Conservation (phyloP, 2,888 invertebrate genomes). For the Agriotes lineatus region DNA sequence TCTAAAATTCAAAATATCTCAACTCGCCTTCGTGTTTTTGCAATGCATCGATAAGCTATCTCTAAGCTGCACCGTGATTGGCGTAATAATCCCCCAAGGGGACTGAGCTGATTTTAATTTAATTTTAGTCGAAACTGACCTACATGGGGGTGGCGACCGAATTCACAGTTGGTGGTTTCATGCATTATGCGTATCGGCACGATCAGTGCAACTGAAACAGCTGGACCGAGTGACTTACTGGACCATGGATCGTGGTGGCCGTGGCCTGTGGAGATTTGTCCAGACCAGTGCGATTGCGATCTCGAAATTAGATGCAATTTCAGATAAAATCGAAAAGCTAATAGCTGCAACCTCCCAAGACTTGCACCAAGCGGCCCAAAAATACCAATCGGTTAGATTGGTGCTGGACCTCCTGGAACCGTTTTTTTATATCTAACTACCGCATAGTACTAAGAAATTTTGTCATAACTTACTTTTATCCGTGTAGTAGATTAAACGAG, state of each 20-base stretch:
- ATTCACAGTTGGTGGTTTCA: slow-evolving; percentile 10
- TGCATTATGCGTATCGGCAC: slow-evolving; percentile 23
- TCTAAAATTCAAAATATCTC: too few relatives aligned
- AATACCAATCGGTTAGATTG: too few relatives aligned
- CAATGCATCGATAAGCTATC: too few relatives aligned
- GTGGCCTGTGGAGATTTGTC: slow-evolving; percentile 26
- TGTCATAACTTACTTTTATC: too few relatives aligned
- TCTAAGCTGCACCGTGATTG: too few relatives aligned
- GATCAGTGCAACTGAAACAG: slow-evolving; percentile 30
- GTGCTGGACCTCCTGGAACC: too few relatives aligned
- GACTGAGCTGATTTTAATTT: background rate
- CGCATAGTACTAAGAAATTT: too few relatives aligned
- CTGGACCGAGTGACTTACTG: slow-evolving; percentile 37
- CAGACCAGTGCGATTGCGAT: slow-evolving; percentile 14
- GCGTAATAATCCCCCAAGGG: background rate
- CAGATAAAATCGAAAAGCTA: slow-evolving; percentile 27
- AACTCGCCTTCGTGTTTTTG: too few relatives aligned
- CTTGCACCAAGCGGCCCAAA: too few relatives aligned
- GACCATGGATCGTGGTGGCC: slow-evolving; percentile 33
- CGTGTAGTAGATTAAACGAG: too few relatives aligned
- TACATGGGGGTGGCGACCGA: background rate
- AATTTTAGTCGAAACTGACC: background rate
- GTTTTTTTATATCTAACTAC: too few relatives aligned
- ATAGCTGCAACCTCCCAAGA: background rate
- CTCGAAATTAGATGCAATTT: slow-evolving; percentile 29